Conservation (phyloP, 2,888 invertebrate genomes). For the Pseudoips prasinana region DNA sequence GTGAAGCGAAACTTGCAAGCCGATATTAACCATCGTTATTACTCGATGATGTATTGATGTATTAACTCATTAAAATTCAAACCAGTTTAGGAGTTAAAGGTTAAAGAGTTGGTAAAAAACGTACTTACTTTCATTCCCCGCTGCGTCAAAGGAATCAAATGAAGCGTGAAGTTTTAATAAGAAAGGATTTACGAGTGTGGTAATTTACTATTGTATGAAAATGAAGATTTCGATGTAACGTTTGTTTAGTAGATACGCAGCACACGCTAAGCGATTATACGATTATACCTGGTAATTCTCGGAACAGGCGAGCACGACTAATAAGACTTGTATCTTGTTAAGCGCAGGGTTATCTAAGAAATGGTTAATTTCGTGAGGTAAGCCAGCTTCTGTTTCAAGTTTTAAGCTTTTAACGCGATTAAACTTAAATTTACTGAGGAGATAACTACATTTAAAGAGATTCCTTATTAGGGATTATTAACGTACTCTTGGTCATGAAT, state of each 20-base stretch:
- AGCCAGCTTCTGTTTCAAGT: constrained; percentile 19
- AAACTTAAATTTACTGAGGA: constrained; percentile 13
- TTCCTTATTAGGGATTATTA: neutral
- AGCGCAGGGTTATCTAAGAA: constrained; percentile 24
- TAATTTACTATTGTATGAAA: constrained; percentile 34
- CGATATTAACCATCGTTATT: constrained; percentile 59
- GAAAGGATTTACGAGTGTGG: constrained; percentile 39
- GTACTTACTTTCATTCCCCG: constrained; percentile 58
- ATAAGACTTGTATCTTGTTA: constrained; percentile 19
- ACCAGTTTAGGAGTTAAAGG: constrained; percentile 68
- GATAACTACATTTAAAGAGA: constrained; percentile 8
- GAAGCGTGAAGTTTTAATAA: constrained; percentile 48
- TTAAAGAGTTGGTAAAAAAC: constrained; percentile 72
- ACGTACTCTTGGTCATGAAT: too few relatives aligned
- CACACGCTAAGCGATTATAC: constrained; percentile 20
- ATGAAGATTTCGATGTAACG: constrained; percentile 34
- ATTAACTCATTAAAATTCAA: constrained; percentile 77
- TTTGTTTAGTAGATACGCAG: constrained; percentile 31
- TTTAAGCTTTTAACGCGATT: constrained; percentile 17
- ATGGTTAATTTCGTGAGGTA: constrained; percentile 22
- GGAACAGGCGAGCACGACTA: constrained; percentile 19
- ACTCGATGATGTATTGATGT: constrained; percentile 71
- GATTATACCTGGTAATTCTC: constrained; percentile 24
- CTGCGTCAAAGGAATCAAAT: constrained; percentile 62
- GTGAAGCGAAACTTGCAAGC: constrained; percentile 61